Base-by-base conservation (phyloP, 2,797 vertebrate genomes). In the Scarus forsteni region DNA sequence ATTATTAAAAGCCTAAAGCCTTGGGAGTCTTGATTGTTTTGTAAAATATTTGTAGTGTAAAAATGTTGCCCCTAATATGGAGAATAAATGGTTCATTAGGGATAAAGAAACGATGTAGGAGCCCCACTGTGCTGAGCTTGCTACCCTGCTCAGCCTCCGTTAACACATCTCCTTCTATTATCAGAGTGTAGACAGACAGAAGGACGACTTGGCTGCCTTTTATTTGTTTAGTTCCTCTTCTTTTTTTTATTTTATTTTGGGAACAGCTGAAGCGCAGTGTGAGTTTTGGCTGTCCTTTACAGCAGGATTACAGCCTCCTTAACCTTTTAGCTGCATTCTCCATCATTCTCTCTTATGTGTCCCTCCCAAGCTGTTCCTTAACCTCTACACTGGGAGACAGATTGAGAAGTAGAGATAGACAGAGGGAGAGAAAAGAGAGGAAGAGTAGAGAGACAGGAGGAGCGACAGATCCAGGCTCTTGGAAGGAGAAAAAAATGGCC, bases 201-300 rank as follows among this genome's bases (percentile, higher is more conserved):
- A 68, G 71, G 73, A 76, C 62, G 79, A 55, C 63, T 84, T 90
- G 85, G 75, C 75, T 63, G 57, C 42, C 38, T 75, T 84, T 78
- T 75, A 73, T 90, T 80, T 77, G 58, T 82, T 76, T 38, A 2
- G 34, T 38, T 35, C 27, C 27, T 27, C 27, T 53, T 53, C 73
- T 73, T 75, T 80, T 63, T 61, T 43, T 55, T 46, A 16, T 72
- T 76, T 73, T 83, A 75, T 87, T 89, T 87, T 75, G 68, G 73
- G 81, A 88, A 80, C 89, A 90, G 88, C 91, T 92, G 89, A 89
- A 83, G 77, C 84, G 38, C 90, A 88, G 90, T 90, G 85, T 91
- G 90, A 89, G 75, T 92, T 92, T 93, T 92, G 92, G 89, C 88
- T 89, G 90, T 94, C 89, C 92, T 93, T 92, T 91, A 81, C 83